A percentile compares a stretch with the other conserved stretches of the same genome.
These are phyloP conservation scores for Ctenochaetus hawaiiensis DNA, from an alignment of 2,797 vertebrate species.

Conservation along the genomic window DNA sequence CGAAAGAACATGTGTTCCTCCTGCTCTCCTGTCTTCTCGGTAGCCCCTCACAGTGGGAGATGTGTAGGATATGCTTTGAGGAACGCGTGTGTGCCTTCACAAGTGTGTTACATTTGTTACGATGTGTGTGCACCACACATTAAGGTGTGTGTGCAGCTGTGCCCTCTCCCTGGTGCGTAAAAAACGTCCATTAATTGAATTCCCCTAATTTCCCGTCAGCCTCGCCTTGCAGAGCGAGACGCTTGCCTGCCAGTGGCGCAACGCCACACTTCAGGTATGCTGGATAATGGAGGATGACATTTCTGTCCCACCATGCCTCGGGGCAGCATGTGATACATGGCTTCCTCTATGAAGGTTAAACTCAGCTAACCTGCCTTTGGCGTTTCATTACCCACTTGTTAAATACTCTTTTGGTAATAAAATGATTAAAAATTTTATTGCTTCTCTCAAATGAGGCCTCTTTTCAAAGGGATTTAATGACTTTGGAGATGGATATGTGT, in stretches of 20 bases:
- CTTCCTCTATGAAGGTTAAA: conserved; percentile 99
- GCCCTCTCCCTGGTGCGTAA: conserved; percentile 96
- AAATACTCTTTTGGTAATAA: conserved; percentile 99
- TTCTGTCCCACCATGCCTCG: conserved; percentile 96
- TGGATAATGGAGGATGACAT: conserved; percentile 99
- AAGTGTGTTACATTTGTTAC: conserved; percentile 53
- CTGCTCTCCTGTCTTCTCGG: conserved; percentile 52
- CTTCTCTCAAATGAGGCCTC: conserved; percentile 98
- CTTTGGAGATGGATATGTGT: conserved; percentile 92
- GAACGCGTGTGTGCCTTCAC: conserved; percentile 25
- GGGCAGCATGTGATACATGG: conserved; percentile 99
- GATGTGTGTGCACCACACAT: conserved; percentile 54
- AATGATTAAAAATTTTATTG: conserved; percentile 99
- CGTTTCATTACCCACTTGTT: conserved; percentile 99
- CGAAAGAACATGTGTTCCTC: conserved; percentile 60
- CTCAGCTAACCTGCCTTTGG: conserved; percentile 99
- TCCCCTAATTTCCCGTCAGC: conserved; percentile 94
- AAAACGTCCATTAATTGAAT: conserved; percentile 99
- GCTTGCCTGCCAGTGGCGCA: conserved; percentile 83
- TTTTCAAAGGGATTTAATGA: conserved; percentile 98
- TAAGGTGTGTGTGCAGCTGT: conserved; percentile 68
- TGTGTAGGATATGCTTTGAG: conserved; percentile 78
- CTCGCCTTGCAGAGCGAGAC: conserved; percentile 81
- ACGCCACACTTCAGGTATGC: conserved; percentile 94
- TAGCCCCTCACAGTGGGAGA: conserved; percentile 82